phyloP scores from a whole-genome alignment of 1,140 invertebrate genomes.

The Amyelois transitella region DNA sequence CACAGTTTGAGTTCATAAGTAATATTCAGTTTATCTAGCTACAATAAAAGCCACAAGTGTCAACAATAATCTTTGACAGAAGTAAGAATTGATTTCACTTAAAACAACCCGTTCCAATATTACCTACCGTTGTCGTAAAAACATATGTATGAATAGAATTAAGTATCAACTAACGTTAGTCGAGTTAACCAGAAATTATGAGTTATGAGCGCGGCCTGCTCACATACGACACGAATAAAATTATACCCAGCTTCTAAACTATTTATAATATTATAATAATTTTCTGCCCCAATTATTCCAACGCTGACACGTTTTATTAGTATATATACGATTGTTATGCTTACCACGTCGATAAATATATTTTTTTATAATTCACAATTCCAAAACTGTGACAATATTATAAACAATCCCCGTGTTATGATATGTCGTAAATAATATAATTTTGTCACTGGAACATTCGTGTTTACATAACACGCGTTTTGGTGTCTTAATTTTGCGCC shows the following conservation, averaged over 20 bases:
- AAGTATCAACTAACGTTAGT: conserved; percentile 41
- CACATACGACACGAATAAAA: conserved; percentile 56
- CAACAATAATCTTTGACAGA: too few species aligned
- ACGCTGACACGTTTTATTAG: conserved; percentile 66
- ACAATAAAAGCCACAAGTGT: too few species aligned
- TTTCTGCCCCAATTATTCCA: conserved; percentile 67
- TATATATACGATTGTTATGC: conserved; percentile 63
- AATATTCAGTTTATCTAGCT: too few species aligned
- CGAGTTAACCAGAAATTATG: conserved; percentile 50
- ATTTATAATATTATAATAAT: conserved; percentile 74
- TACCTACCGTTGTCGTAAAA: too few species aligned
- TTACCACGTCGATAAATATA: conserved; percentile 46
- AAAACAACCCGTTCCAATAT: too few species aligned
- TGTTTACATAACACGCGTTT: conserved; percentile 32
- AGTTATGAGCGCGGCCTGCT: conserved; percentile 57
- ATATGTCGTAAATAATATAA: conserved; percentile 35
- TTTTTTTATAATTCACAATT: conserved; percentile 44
- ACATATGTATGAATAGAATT: background rate
- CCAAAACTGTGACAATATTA: conserved; percentile 32
- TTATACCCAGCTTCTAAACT: conserved; percentile 64
- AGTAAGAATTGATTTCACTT: too few species aligned
- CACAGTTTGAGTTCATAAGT: too few species aligned
- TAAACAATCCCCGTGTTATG: conserved; percentile 38
- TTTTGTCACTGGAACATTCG: conserved; percentile 29
- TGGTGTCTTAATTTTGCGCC: conserved; percentile 17